Percentiles rank a stretch among this genome's conserved stretches.
Evolutionary conservation across 2,113 vertebrate species (phyloP).

Genomic region (Dendrocopos noguchii): DNA sequence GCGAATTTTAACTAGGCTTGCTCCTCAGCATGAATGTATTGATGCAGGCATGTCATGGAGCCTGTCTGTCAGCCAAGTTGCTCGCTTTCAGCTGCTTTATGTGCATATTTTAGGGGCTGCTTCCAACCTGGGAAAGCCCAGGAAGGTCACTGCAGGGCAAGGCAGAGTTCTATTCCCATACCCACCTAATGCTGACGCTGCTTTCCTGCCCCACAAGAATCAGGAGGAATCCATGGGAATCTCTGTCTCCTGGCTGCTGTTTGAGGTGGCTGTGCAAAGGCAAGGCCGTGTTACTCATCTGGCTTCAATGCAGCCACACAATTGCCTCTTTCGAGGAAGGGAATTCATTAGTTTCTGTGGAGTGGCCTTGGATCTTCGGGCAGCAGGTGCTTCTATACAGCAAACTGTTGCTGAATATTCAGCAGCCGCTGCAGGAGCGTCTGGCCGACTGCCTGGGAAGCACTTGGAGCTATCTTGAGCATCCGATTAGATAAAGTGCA

Average conservation of each 20-base stretch:
- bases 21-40: neutral
- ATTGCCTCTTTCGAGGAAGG: slow-evolving; percentile 11
- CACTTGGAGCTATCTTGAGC: slow-evolving; percentile 42
- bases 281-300: slow-evolving; percentile 17
- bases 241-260: neutral
- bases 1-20: slow-evolving; percentile 15
- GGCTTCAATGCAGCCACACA: slow-evolving; percentile 25
- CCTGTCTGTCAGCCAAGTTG: slow-evolving; percentile 10
- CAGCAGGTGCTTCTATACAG: slow-evolving; percentile 65
- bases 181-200: neutral
- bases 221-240: slow-evolving; percentile 40
- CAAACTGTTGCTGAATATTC: slow-evolving; percentile 65
- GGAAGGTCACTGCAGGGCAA: slow-evolving; percentile 15
- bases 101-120: neutral
- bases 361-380: slow-evolving; percentile 46
- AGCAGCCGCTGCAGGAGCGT: neutral
- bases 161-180: neutral
- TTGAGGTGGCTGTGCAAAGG: slow-evolving; percentile 2
- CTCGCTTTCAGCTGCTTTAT: neutral
- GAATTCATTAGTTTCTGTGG: slow-evolving; percentile 48
- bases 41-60: neutral
- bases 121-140: slow-evolving; percentile 6
- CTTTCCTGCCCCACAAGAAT: neutral
- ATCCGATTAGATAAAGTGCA: slow-evolving; percentile 34
- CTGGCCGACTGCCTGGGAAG: slow-evolving; percentile 34